phyloP scores from a whole-genome alignment of 2,888 invertebrate genomes.

The Invenusta paracnida region DNA sequence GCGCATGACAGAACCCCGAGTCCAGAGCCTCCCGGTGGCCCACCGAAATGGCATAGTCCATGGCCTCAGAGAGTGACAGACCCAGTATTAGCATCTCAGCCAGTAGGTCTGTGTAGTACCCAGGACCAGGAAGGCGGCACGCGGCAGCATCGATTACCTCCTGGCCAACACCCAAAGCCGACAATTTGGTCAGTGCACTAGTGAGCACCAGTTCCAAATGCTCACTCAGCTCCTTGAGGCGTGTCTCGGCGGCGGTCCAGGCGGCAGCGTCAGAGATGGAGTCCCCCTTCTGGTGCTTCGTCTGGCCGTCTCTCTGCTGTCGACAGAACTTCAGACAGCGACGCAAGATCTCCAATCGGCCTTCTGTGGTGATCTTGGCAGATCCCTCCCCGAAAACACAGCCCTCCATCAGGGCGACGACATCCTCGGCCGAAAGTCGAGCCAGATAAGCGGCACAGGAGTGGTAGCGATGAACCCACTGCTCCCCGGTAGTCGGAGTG shows the following conservation, averaged over 20 bases:
- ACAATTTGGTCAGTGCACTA: background rate
- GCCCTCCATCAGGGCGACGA: background rate
- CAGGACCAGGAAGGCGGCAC: background rate
- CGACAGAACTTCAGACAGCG: slow-evolving; percentile 17
- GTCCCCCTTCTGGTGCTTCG: background rate
- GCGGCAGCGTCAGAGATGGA: background rate
- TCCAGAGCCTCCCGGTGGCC: background rate
- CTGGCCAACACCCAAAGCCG: background rate
- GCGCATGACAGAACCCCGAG: background rate
- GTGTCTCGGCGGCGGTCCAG: background rate
- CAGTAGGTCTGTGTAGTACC: background rate
- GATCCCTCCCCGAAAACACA: background rate
- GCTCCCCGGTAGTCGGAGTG: background rate
- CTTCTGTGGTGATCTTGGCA: background rate
- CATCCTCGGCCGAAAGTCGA: background rate
- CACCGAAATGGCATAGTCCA: background rate
- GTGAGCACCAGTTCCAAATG: background rate
- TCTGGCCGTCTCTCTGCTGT: background rate
- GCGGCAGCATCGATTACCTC: background rate
- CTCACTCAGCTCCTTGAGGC: background rate
- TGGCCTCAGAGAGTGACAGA: background rate
- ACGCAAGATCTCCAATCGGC: background rate
- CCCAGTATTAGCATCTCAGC: background rate
- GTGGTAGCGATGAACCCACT: slow-evolving; percentile 4
- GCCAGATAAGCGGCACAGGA: background rate